Base-by-base conservation (phyloP, 1,140 invertebrate genomes). In the Lepidurus couesii region DNA sequence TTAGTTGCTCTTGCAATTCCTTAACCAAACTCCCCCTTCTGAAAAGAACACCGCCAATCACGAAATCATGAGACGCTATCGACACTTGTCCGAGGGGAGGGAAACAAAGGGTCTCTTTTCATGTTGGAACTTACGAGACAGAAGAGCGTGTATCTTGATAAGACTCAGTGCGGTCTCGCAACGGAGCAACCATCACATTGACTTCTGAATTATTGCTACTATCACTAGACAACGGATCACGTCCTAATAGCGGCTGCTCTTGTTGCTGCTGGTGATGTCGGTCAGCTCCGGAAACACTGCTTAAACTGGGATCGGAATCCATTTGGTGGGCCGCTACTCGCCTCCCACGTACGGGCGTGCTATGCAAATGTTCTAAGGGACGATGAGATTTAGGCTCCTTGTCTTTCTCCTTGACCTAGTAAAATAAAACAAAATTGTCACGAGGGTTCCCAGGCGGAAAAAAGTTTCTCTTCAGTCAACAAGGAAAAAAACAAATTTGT, bases 1-100 rank as follows among this genome's bases (percentile, higher is more conserved):
- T 44, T 44, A 77, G 24, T 47, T 77, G 75, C 47, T 77, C 42
- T 47, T 77, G 75, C 43, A 77, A 26, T 45, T 77, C 75, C 42
- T 77, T 77, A 34, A 77, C 75, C 53, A 65, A 13, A 65, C 53
- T 65, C 1, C 53, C 53, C 21, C 53, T 65, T 65, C 53, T 65
- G 53, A n/a, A 65, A 16, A 13, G 6, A 65, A 21, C 8, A 16
- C 10, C 10, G 45, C 45, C 45, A 47, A 16, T 47, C 45, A 21
- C 16, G 8, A 65, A 65, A 65, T n/a, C 16, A 16, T 65, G 21
- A n/a, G 13, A 65, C 53, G 21, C 21, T 65, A 11, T 65, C 21
- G 34, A 34, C 34, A 34, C 34, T 34, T 34, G 34, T 34, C 34
- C 2, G 34, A 34, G 34, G 34, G 34, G 34, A 34, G 34, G 34